A percentile compares a stretch with the other conserved stretches of the same genome.
Evolutionary conservation across 2,797 vertebrate genomes (phyloP).

Genomic region (Mus spretus): DNA sequence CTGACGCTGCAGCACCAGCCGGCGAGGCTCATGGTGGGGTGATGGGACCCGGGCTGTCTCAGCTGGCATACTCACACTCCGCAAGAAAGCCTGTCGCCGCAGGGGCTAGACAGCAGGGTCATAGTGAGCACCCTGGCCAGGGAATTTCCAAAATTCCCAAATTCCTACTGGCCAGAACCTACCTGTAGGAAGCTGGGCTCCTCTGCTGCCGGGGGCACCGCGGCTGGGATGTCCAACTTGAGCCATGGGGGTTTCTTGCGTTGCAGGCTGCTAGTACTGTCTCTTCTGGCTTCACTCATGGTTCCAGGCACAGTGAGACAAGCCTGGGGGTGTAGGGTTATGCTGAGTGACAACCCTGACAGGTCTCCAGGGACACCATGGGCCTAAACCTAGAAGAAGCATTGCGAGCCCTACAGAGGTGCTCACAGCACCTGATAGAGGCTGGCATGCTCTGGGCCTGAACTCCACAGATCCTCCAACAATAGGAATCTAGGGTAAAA

Average conservation of each 20-base stretch:
- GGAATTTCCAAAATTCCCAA: background rate
- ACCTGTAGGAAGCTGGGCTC: constrained; percentile 95
- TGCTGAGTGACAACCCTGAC: background rate
- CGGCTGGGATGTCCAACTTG: constrained; percentile 95
- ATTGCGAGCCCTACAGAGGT: no score
- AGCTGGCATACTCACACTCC: constrained; percentile 97
- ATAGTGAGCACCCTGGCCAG: background rate
- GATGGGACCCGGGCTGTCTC: constrained; percentile 94
- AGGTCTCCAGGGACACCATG: background rate
- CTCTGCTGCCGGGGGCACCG: constrained; percentile 84
- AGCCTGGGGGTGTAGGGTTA: background rate
- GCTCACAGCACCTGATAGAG: rapidly evolving
- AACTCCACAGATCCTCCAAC: background rate
- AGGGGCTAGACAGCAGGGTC: constrained; percentile 88
- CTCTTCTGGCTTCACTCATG: constrained; percentile 95
- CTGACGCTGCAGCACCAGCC: constrained; percentile 94
- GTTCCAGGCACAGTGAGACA: constrained; percentile 81
- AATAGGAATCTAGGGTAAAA: background rate
- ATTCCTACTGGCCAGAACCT: constrained; percentile 48
- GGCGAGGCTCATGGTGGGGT: constrained; percentile 90
- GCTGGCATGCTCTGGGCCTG: background rate
- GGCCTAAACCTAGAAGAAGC: background rate
- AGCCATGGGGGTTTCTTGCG: constrained; percentile 99
- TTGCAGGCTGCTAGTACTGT: constrained; percentile 98
- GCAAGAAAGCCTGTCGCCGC: constrained; percentile 94